A percentile compares a stretch with the other conserved stretches of the same genome.
phyloP scores from a whole-genome alignment of 2,888 invertebrate genomes.

The Acleris laterana region DNA sequence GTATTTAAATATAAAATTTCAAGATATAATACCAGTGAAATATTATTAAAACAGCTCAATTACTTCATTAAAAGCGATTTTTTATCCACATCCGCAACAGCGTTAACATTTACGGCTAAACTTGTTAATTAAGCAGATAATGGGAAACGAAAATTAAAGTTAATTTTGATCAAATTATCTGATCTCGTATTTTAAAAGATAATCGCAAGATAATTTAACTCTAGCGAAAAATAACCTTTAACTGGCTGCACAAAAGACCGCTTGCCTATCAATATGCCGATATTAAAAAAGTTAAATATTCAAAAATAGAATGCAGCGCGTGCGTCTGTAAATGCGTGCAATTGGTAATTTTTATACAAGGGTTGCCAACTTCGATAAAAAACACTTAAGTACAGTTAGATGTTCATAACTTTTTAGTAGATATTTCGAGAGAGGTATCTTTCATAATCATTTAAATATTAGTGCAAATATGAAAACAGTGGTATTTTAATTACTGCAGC shows the following conservation, averaged over 20 bases:
- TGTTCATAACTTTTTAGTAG: neutral
- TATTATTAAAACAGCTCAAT: no score
- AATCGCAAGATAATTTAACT: neutral
- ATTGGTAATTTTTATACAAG: conserved; percentile 49
- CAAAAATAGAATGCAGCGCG: conserved; percentile 65
- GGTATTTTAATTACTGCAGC: no score
- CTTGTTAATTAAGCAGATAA: no score
- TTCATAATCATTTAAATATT: no score
- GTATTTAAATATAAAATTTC: no score
- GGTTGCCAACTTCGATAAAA: conserved; percentile 2
- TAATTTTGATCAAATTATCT: neutral
- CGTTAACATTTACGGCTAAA: no score
- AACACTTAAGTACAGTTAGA: neutral
- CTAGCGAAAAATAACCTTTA: conserved; percentile 7
- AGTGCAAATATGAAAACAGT: no score
- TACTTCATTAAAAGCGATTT: no score
- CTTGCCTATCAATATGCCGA: conserved; percentile 50
- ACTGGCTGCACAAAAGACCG: conserved; percentile 43
- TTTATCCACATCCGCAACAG: no score
- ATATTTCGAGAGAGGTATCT: neutral
- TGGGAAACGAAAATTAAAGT: neutral
- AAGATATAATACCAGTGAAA: no score
- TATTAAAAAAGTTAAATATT: conserved; percentile 44
- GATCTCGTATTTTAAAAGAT: neutral
- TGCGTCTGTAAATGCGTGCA: conserved; percentile 48